These are phyloP conservation scores for Sebastes steindachneri DNA, from an alignment of 2,797 vertebrate species.

Conservation along the genomic window DNA sequence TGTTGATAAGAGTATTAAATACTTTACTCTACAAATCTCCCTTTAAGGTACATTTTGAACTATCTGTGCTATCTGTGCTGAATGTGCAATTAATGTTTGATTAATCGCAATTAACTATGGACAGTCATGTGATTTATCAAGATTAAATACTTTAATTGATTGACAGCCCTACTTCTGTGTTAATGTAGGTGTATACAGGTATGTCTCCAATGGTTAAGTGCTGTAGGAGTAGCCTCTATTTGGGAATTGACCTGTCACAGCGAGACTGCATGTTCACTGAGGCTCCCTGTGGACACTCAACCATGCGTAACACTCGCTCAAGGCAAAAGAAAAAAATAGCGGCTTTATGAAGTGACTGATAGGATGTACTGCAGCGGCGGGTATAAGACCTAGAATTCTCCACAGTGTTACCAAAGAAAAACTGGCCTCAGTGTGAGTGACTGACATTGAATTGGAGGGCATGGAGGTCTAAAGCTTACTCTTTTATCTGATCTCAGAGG, in stretches of 20 bases:
- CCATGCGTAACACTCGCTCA: slow-evolving; percentile 58
- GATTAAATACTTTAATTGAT: no score
- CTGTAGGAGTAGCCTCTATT: slow-evolving; percentile 44
- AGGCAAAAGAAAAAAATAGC: slow-evolving; percentile 23
- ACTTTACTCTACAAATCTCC: no score
- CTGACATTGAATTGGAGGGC: slow-evolving; percentile 54
- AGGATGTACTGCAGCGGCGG: slow-evolving; percentile 34
- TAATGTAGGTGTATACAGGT: background rate
- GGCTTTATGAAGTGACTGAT: slow-evolving; percentile 55
- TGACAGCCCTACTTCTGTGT: background rate
- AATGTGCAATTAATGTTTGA: no score
- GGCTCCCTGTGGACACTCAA: slow-evolving; percentile 55
- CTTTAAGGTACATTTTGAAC: background rate
- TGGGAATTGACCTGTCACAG: slow-evolving; percentile 62
- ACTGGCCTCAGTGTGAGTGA: slow-evolving; percentile 41
- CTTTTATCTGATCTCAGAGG: slow-evolving; percentile 58
- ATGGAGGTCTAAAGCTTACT: slow-evolving; percentile 41
- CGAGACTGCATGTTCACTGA: slow-evolving; percentile 46
- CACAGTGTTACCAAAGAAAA: slow-evolving; percentile 48
- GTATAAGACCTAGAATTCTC: slow-evolving; percentile 51
- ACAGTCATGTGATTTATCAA: no score
- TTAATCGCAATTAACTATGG: no score
- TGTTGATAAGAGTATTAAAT: no score
- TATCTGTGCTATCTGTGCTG: no score
- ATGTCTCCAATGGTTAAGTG: slow-evolving; percentile 31